Evolutionary conservation across 2,888 invertebrate species (phyloP), one percentile per base, ranked within the genome.

Genomic region (Oligia latruncula): DNA sequence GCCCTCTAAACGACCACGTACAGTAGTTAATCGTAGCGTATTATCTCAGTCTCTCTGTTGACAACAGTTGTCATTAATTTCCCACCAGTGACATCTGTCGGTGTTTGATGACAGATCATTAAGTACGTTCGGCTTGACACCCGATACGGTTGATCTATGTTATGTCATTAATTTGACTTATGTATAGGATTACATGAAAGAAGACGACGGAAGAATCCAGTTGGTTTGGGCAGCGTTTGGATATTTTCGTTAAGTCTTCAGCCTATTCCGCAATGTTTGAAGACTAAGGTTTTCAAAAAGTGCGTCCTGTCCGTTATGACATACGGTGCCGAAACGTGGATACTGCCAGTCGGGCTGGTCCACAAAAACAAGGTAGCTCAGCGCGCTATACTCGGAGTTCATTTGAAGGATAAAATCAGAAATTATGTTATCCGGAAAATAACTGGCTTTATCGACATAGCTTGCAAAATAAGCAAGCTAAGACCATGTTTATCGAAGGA

Each of bases 61-160:
- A 82, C 60, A 67, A 40, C 67, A 35, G 55, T 46, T 46, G 35
- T 74, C 75, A 75, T 81, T 52, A 65, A 70, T 70, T 35, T 43
- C 29, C n/a, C 62, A 13, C 68, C 13, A 35, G n/a, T 43, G 77
- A 83, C 77, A 77, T 58, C 40, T 65, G 64, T 58, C 35, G 4
- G 29, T 49, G 49, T 40, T 35, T 49, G 78, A 58, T 77, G 81
- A 81, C 68, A 83, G 40, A 77, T 58, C 55, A 83, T 83, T 77
- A 83, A 77, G 58, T 43, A 76, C 17, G 20, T 46, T 23, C n/a
- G 6, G 23, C 43, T 68, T 73, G 35, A 68, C 58, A 70, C 17
- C 49, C 68, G 77, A 80, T 46, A 55, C 17, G 40, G 46, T 62
- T 76, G 60, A 83, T 67, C 52, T 62, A 20, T 23, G 68, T 40